These are phyloP conservation scores for Chrysaora quinquecirrha DNA, from an alignment of 30 jellyfish, hydroid and myxozoan genomes.

Conservation along the genomic window DNA sequence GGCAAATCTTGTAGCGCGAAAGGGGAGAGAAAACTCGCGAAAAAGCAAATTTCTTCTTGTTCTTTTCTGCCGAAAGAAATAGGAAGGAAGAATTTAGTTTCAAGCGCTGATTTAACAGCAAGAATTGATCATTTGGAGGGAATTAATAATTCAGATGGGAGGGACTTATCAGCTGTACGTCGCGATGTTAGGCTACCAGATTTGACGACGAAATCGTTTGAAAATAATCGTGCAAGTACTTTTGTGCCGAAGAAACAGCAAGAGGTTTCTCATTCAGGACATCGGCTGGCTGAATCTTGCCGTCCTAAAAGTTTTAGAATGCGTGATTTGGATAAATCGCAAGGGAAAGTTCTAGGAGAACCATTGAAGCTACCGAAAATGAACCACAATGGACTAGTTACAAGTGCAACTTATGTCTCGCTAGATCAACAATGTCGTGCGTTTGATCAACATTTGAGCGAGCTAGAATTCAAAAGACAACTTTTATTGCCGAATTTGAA, in stretches of 20 bases:
- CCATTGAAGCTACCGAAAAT: not conserved
- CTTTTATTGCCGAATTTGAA: slow-evolving; percentile 15
- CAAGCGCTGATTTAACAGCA: slow-evolving; percentile 23
- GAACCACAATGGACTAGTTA: not conserved
- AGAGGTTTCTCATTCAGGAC: not conserved
- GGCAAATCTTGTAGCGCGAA: no score
- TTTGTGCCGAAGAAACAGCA: not conserved
- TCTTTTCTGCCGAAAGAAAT: no score
- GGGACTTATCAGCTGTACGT: slow-evolving; percentile 14
- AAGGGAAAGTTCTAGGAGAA: not conserved
- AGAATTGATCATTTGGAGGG: not conserved
- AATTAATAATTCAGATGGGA: not conserved
- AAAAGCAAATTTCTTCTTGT: no score
- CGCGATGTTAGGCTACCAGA: slow-evolving; percentile 26
- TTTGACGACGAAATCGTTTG: not conserved
- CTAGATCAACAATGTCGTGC: not conserved
- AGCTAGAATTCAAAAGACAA: not conserved
- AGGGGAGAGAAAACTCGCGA: no score
- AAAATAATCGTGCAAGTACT: not conserved
- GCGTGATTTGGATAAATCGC: not conserved
- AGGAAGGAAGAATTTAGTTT: slow-evolving; percentile 40
- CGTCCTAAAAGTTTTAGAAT: not conserved
- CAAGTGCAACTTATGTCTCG: not conserved
- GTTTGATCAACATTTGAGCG: not conserved
- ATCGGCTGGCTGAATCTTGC: not conserved